Conservation (phyloP, 2,797 vertebrate genomes). For the Bradypus variegatus region DNA sequence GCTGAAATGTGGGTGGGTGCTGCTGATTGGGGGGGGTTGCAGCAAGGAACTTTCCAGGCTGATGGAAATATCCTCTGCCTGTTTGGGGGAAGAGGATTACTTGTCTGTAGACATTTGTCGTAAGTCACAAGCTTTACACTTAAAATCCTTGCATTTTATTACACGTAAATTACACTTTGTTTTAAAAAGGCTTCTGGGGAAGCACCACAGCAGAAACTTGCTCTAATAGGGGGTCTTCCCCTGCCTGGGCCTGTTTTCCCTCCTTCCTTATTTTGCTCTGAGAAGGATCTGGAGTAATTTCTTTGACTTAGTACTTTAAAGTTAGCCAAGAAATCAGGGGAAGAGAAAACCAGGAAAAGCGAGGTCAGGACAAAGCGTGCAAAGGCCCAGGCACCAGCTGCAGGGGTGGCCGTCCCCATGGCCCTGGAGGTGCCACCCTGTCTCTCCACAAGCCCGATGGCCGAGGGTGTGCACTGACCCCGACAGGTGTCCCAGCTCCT, state of each 20-base stretch:
- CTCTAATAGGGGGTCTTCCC: fast-evolving
- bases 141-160: neutral
- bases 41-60: no score
- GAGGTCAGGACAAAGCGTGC: neutral
- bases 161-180: fast-evolving
- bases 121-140: neutral
- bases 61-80: neutral
- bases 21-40: no score
- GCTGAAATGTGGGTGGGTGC: no score
- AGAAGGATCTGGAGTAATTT: no score
- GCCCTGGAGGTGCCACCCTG: no score
- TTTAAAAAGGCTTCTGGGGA: neutral
- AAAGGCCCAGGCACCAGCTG: no score
- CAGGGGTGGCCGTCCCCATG: no score
- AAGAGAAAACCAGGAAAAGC: neutral
- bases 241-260: fast-evolving
- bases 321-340: neutral
- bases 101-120: neutral
- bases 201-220: neutral
- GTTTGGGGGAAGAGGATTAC: no score
- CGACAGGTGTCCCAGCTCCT: no score
- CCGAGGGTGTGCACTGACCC: no score
- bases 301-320: neutral
- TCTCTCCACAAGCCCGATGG: no score
- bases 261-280: neutral